These are phyloP conservation scores for Caenorhabditis zanzibari DNA, from an alignment of 2,888 invertebrate species.

Conservation along the genomic window DNA sequence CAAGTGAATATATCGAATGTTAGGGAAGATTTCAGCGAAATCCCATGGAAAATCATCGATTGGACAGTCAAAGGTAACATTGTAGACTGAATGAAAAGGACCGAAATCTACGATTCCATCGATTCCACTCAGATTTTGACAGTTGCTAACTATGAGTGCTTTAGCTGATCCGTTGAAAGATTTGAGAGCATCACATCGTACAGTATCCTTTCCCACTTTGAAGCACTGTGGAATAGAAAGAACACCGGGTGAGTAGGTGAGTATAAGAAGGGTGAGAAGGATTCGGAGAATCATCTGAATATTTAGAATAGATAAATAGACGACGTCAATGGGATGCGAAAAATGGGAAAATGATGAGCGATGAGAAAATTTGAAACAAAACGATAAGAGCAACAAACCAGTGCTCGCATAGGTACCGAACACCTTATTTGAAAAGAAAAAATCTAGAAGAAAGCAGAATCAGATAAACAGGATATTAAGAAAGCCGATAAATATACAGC, in stretches of 20 bases:
- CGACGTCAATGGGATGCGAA: neutral
- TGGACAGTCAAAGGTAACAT: slow-evolving; percentile 49
- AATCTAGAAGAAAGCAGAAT: neutral
- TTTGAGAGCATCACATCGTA: slow-evolving; percentile 17
- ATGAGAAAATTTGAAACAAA: neutral
- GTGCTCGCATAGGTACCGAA: too few relatives aligned
- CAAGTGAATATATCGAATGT: slow-evolving; percentile 38
- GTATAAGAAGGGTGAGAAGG: slow-evolving; percentile 47
- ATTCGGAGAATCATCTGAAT: slow-evolving; percentile 54
- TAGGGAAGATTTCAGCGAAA: slow-evolving; percentile 33
- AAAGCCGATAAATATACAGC: neutral
- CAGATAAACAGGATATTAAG: neutral
- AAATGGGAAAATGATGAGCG: neutral
- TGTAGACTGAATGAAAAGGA: slow-evolving; percentile 22
- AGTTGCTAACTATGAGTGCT: slow-evolving; percentile 9
- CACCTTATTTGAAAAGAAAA: neutral
- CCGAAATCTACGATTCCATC: slow-evolving; percentile 16
- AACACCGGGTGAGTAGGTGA: slow-evolving; percentile 32
- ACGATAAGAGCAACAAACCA: too few relatives aligned
- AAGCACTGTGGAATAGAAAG: slow-evolving; percentile 5
- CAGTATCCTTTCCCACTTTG: slow-evolving; percentile 14
- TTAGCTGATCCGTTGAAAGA: slow-evolving; percentile 28
- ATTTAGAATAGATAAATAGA: neutral
- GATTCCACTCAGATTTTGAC: neutral
- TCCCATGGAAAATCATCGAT: slow-evolving; percentile 27